These are phyloP conservation scores for Bothrops alternatus DNA, from an alignment of 2,797 vertebrate species.

Conservation along the genomic window DNA sequence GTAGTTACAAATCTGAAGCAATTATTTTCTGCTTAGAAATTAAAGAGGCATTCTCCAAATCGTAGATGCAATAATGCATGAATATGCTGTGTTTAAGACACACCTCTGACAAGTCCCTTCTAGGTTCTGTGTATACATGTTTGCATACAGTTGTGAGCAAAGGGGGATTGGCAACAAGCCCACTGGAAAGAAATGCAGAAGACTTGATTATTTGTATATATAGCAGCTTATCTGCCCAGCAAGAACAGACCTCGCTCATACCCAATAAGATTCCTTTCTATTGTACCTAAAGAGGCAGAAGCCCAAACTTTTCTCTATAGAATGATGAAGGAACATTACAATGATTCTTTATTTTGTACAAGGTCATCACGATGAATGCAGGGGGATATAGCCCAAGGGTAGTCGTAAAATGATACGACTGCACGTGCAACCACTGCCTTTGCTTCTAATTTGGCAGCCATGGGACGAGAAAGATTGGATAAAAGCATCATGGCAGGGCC, in stretches of 20 bases:
- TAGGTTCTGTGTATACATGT: not conserved
- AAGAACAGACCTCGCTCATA: not conserved
- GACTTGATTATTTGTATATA: not conserved
- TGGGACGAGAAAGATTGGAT: not conserved
- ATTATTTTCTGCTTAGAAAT: not conserved
- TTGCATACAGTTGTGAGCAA: not conserved
- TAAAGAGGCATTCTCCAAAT: not conserved
- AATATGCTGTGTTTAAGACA: not conserved
- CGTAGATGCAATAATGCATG: not conserved
- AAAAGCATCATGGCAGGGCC: not conserved
- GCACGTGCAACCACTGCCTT: not conserved
- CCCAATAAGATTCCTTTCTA: not conserved
- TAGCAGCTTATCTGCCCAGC: not conserved
- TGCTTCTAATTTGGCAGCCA: not conserved
- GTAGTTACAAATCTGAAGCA: not conserved
- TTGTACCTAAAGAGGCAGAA: not conserved
- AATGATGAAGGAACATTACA: not conserved
- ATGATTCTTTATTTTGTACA: not conserved
- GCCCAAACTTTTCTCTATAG: not conserved
- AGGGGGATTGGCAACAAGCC: not conserved
- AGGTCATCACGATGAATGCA: not conserved
- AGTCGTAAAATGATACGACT: not conserved
- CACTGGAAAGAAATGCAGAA: not conserved
- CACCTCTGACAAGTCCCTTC: not conserved
- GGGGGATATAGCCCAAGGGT: not conserved